Base-by-base conservation (phyloP, 2,888 invertebrate species). In the Sinohyriopsis cumingii region DNA sequence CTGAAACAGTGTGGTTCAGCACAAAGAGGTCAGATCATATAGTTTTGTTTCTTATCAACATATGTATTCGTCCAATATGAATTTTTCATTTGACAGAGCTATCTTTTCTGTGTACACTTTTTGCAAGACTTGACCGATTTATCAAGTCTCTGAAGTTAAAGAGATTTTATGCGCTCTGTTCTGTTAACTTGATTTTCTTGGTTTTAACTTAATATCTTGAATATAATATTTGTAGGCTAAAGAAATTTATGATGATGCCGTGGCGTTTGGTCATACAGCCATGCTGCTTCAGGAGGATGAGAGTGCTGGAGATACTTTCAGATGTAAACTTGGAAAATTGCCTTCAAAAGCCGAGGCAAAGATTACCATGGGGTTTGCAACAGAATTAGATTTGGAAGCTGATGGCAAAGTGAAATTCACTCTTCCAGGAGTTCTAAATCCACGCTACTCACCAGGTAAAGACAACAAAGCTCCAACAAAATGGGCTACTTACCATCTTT, bases 321-420 rank as follows among this genome's bases (percentile, higher is more conserved):
- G 72, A 19, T 80, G 82, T 66, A 73, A 71, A 28, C 72, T 86
- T 55, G 86, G 86, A 59, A 84, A 84, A 66, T 73, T 84, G 4
- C 83, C 80, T 20, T 69, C 81, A 24, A 65, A 79, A 15, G 68
- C 62, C 53, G 76, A 67, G 15, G 82, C 83, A 22, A 63, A 60
- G 28, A 65, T 86, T 55, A 73, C 63, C 33, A 73, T 86, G 59
- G 67, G 72, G 12, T 85, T 82, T 68, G 81, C 80, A 18, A 70
- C 72, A 12, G 85, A 86, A 68, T 66, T 86, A 28, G 69, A 69
- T 9, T 63, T 80, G 54, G 80, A 80, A 59, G 71, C 70, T 24
- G 80, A 82, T 66, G 79, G 81, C 12, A 67, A 60, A 63, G 56
- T 80, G 5, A 72, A 73, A 22, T 83, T 83, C 57, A 73, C 74